Percentiles rank a stretch among this genome's conserved stretches.
Evolutionary conservation across 2,113 vertebrate species (phyloP).

Genomic region (Mastomys coucha): DNA sequence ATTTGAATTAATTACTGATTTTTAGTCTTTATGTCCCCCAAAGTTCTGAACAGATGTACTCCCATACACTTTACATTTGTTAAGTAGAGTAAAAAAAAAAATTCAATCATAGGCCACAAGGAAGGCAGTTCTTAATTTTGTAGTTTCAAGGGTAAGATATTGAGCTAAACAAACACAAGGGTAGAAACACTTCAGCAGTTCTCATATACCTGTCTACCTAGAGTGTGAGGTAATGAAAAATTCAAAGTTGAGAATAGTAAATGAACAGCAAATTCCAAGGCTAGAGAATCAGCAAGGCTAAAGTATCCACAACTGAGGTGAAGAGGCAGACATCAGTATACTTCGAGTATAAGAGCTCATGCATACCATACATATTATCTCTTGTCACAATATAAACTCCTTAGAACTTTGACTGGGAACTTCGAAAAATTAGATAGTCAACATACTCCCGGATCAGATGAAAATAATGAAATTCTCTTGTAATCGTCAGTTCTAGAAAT

Average conservation of each 20-base stretch:
- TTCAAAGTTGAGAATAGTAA: not conserved
- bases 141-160: not conserved
- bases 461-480: constrained; percentile 49
- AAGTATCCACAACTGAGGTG: not conserved
- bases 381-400: not conserved
- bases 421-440: not conserved
- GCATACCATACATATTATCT: not conserved
- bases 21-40: not conserved
- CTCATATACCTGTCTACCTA: not conserved
- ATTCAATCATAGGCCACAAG: not conserved
- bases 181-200: not conserved
- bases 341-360: not conserved
- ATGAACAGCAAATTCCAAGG: not conserved
- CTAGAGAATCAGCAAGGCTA: not conserved
- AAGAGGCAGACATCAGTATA: not conserved
- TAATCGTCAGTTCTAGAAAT: not conserved
- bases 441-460: constrained; percentile 5
- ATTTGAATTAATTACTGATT: not conserved
- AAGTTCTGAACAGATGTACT: not conserved
- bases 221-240: not conserved
- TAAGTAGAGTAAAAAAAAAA: not conserved
- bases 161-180: not conserved
- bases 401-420: not conserved
- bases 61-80: not conserved
- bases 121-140: not conserved